These are phyloP conservation scores for Trachelus stipa DNA, from an alignment of 2,888 invertebrate species.

Conservation along the genomic window DNA sequence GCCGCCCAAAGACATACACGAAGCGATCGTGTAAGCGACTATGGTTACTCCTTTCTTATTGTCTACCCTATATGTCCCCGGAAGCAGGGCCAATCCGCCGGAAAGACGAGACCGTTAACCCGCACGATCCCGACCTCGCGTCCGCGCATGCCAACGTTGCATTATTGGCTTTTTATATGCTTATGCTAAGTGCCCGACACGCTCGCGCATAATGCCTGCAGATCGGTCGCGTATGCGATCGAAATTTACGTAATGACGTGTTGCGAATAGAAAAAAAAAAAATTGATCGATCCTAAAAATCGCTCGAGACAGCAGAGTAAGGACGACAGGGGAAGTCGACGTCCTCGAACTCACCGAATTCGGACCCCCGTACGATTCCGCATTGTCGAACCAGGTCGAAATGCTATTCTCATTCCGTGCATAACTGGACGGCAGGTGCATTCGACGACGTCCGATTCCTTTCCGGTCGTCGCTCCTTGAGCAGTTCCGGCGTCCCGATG, in stretches of 20 bases:
- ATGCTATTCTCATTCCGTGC: no score
- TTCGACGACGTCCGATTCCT: no score
- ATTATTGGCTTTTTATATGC: conserved; percentile 56
- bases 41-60: conserved; percentile 50
- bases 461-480: not conserved
- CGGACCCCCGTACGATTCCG: no score
- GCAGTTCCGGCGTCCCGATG: conserved; percentile 36
- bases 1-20: conserved; percentile 29
- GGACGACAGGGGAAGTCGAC: no score
- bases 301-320: no score
- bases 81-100: conserved; percentile 66
- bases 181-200: conserved; percentile 44
- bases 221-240: not conserved
- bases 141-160: conserved; percentile 60
- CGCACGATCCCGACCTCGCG: conserved; percentile 64
- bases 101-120: conserved; percentile 66
- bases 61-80: conserved; percentile 67
- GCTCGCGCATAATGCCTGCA: conserved; percentile 33
- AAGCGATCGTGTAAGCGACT: conserved; percentile 19
- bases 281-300: not conserved
- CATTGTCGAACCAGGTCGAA: no score
- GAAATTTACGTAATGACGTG: not conserved
- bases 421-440: no score
- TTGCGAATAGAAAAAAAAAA: not conserved
- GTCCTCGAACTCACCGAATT: no score